phyloP scores from a whole-genome alignment of 2,888 invertebrate species.

The Heliconius erato region DNA sequence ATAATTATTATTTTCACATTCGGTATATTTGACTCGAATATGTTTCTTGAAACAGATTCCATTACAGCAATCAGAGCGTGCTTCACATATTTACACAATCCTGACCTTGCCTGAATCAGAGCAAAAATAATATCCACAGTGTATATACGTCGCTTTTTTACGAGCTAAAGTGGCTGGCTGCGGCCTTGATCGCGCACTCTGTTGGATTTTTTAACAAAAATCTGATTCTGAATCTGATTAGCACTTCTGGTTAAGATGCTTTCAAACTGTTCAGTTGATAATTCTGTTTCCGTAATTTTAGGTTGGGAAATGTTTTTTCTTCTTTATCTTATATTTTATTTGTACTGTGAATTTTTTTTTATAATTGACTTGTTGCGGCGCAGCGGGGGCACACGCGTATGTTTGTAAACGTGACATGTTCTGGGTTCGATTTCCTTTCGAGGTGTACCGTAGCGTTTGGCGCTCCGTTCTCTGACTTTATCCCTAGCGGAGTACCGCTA shows the following conservation, averaged over 20 bases:
- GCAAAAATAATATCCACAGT: constrained; percentile 57
- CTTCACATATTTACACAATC: constrained; percentile 56
- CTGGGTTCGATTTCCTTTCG: no score
- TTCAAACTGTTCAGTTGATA: neutral
- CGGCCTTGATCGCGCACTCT: constrained; percentile 34
- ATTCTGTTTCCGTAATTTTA: neutral
- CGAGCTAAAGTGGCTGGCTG: constrained; percentile 30
- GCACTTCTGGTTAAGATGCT: neutral
- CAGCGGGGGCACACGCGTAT: no score
- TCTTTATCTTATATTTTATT: neutral
- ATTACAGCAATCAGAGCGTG: constrained; percentile 55
- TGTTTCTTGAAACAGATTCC: constrained; percentile 46
- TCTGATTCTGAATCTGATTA: no score
- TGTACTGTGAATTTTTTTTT: neutral
- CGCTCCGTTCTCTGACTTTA: no score
- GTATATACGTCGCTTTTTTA: constrained; percentile 48
- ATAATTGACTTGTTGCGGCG: neutral
- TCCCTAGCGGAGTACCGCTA: no score
- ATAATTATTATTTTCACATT: constrained; percentile 9
- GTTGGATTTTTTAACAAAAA: constrained; percentile 31
- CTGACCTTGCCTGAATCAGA: constrained; percentile 59
- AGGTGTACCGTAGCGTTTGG: no score
- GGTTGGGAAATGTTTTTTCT: no score
- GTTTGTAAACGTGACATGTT: no score
- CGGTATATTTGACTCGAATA: neutral